Base-by-base conservation (phyloP, 1,140 invertebrate species). In the Drosophila subobscura region DNA sequence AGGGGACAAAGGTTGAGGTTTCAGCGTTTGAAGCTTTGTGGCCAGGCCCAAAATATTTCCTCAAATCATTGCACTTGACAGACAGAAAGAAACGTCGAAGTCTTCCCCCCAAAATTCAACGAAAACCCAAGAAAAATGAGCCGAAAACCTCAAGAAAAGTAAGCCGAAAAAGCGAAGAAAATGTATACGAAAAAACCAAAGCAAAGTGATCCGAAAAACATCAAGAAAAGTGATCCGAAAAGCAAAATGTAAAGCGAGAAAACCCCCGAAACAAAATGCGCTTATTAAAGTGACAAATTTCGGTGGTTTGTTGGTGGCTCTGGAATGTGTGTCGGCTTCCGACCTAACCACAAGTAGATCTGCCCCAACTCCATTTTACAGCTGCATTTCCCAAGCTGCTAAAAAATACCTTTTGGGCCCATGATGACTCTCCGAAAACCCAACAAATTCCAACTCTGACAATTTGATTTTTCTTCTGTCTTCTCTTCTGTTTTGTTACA, bases 251-350 rank as follows among this genome's bases (percentile, higher is more conserved):
- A 40, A 49, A 40, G 42, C 23, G 37, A n/a, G 42, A 64, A 52
- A 61, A 33, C 33, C 25, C 3, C 52, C 58, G 27, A 16, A 20
- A 23, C 40, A 45, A 81, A 83, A 78, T 78, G 75, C 79, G 79
- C 81, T 77, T 86, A 85, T 86, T 80, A 86, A 78, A 86, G 63
- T 88, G 81, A 86, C 81, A 86, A 86, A 85, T 85, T 85, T 65
- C 68, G 58, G 58, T 42, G 37, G 29, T 12, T 27, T 70, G 29
- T 71, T 51, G 27, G 10, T 29, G 3, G 14, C 46, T 23, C 12
- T 25, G 64, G 64, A 67, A 46, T 67, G 63, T 67, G 61, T 54
- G 29, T 40, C 50, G 56, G 44, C 42, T 25, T 37, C 33, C 33
- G 33, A 25, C 5, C 49, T 25, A 8, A 37, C 3, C 33, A 37